Percentiles rank a stretch among this genome's conserved stretches.
Evolutionary conservation across 2,888 invertebrate genomes (phyloP).

Genomic region (Torymus texanus): DNA sequence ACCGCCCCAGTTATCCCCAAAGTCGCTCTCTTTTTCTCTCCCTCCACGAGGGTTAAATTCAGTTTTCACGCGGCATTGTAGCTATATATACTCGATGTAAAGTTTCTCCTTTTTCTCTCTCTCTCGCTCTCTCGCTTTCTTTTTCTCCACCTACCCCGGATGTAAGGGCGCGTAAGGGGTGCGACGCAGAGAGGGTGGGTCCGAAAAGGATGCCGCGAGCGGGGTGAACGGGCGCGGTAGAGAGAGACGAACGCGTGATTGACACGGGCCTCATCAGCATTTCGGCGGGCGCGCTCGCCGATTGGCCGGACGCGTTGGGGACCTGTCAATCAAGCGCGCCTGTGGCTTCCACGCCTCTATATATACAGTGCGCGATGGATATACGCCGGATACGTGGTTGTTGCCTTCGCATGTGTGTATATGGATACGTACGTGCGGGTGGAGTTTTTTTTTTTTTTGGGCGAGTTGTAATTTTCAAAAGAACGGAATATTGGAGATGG

Average conservation of each 20-base stretch:
- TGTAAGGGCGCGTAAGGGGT: background rate
- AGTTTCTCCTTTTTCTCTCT: slow-evolving; percentile 46
- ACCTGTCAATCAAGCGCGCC: slow-evolving; percentile 83
- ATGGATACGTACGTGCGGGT: too few relatives aligned
- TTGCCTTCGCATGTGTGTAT: too few relatives aligned
- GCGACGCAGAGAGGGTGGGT: slow-evolving; percentile 13
- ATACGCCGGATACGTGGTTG: slow-evolving; percentile 43
- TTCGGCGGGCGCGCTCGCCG: slow-evolving; percentile 79
- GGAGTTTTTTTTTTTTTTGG: too few relatives aligned
- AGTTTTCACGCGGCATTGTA: slow-evolving; percentile 38
- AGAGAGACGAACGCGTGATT: slow-evolving; percentile 78
- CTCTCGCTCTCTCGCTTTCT: too few relatives aligned
- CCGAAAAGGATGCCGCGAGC: background rate
- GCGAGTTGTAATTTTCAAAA: too few relatives aligned
- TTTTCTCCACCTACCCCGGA: slow-evolving; percentile 59
- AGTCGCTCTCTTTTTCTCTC: slow-evolving; percentile 6
- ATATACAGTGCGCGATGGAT: slow-evolving; percentile 71
- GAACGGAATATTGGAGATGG: too few relatives aligned
- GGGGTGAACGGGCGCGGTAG: background rate
- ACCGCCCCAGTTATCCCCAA: slow-evolving; percentile 6
- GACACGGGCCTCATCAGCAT: slow-evolving; percentile 87
- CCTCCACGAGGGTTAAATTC: slow-evolving; percentile 48
- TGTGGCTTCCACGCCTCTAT: slow-evolving; percentile 71
- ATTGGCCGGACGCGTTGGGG: slow-evolving; percentile 81
- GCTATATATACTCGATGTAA: slow-evolving; percentile 45